Base-by-base conservation (phyloP, 2,797 vertebrate species). In the Oceanodroma leucorhoa region DNA sequence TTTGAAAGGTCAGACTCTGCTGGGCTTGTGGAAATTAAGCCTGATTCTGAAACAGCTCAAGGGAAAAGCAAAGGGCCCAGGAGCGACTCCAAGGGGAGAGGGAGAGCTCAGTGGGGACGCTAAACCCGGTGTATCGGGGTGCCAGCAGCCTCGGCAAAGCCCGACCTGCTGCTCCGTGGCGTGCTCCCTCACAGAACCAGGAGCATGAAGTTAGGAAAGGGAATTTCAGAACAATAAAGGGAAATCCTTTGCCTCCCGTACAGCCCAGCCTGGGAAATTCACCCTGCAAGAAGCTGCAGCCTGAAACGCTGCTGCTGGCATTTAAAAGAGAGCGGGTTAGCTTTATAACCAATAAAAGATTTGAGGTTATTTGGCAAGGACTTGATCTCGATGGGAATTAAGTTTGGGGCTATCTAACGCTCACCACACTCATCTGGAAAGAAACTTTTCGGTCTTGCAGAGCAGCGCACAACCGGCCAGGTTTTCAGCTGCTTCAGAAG, bases 221-320 rank as follows among this genome's bases (percentile, higher is more conserved):
- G 83, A 94, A 94, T 95, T 94, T 88, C 83, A 95, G 90, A 96
- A 97, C 95, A 97, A 96, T 96, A 79, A 82, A 94, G 94, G 95
- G 95, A 97, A 97, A 96, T 96, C 93, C 95, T 97, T 48, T 91
- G 60, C 93, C 87, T 93, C 62, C 43, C 29, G 6, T 43, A 24
- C 82, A 62, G 76, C 82, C 87, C 77, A 55, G 93, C 77, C 91
- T 88, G 94, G 95, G 95, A 95, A 93, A 83, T 51, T 50, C 75
- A 73, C 87, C 62, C 69, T 2, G 26, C 57, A 9, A 90, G 92
- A 77, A 77, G 34, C 43, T n/a, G 85, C 53, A 40, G 83, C 61
- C 71, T 70, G 40, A 8, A 67, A 61, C 2, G 3, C 38, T 8
- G 66, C 85, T 65, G 88, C 76, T 60, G 91, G 50, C 32, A 2